A percentile compares a stretch with the other conserved stretches of the same genome.
These are phyloP conservation scores for Ectemnius continuus DNA, from an alignment of 2,888 invertebrate species.

Conservation along the genomic window DNA sequence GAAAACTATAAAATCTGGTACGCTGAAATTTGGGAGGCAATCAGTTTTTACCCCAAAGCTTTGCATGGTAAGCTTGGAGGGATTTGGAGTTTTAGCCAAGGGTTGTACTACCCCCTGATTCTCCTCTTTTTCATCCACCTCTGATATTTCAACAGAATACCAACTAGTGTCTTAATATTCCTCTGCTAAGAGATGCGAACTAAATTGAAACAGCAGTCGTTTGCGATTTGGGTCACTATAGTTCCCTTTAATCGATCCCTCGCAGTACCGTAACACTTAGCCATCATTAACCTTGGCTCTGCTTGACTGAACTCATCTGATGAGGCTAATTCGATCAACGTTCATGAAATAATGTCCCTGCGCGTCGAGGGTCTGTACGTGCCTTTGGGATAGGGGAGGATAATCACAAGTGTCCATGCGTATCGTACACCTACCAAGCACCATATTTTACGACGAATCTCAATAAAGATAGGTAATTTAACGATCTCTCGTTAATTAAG, in stretches of 20 bases:
- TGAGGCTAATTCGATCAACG: slow-evolving; percentile 58
- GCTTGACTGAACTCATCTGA: slow-evolving; percentile 23
- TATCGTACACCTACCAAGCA: background rate
- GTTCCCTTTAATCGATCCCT: slow-evolving; percentile 43
- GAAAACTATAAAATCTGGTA: too few species aligned
- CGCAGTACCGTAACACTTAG: slow-evolving; percentile 37
- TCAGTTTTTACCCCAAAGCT: too few species aligned
- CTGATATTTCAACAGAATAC: too few species aligned
- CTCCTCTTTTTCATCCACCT: too few species aligned
- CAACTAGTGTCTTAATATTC: too few species aligned
- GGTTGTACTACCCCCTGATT: too few species aligned
- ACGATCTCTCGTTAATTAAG: background rate
- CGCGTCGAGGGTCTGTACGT: slow-evolving; percentile 38
- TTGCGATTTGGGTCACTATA: slow-evolving; percentile 21
- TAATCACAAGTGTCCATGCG: slow-evolving; percentile 36
- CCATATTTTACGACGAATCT: background rate
- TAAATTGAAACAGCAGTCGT: background rate
- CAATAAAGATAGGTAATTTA: background rate
- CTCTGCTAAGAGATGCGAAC: too few species aligned
- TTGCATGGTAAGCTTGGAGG: too few species aligned
- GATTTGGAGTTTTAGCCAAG: too few species aligned
- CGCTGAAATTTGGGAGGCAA: too few species aligned
- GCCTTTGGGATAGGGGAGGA: slow-evolving; percentile 17
- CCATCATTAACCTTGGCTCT: slow-evolving; percentile 64
- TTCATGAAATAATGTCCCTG: slow-evolving; percentile 49